Percentiles rank a stretch among this genome's conserved stretches.
Conservation (phyloP, 2,797 vertebrate genomes). For the Enteromius treurensis region DNA sequence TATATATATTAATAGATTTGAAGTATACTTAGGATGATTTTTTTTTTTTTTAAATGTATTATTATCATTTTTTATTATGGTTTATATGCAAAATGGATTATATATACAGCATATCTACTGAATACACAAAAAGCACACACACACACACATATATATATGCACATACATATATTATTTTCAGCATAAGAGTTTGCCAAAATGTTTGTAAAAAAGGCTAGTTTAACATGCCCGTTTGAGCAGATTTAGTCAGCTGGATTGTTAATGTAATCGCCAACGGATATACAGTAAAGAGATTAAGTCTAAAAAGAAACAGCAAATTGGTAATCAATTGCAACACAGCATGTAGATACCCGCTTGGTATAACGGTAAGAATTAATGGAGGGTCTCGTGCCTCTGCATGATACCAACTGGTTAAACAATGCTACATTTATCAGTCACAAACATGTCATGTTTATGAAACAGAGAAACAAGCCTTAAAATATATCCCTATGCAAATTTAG, state of each 20-base stretch:
- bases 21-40: too few relatives aligned
- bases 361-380: background rate
- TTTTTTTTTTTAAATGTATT: too few relatives aligned
- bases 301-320: background rate
- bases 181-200: background rate
- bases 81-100: too few relatives aligned
- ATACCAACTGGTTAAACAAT: background rate
- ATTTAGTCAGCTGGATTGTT: background rate
- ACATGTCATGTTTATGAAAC: background rate
- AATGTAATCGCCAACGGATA: background rate
- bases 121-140: too few relatives aligned
- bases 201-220: background rate
- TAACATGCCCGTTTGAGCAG: background rate
- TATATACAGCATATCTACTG: too few relatives aligned
- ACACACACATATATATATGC: too few relatives aligned
- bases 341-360: background rate
- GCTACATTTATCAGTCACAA: background rate
- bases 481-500: background rate
- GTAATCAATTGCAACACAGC: constrained; percentile 1
- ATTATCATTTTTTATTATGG: too few relatives aligned
- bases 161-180: background rate
- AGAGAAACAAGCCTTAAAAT: background rate
- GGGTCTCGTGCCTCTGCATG: background rate
- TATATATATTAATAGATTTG: too few relatives aligned
- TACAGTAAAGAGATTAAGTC: background rate